Evolutionary conservation across 2,888 invertebrate genomes (phyloP).

Genomic region (Parnassius smintheus): DNA sequence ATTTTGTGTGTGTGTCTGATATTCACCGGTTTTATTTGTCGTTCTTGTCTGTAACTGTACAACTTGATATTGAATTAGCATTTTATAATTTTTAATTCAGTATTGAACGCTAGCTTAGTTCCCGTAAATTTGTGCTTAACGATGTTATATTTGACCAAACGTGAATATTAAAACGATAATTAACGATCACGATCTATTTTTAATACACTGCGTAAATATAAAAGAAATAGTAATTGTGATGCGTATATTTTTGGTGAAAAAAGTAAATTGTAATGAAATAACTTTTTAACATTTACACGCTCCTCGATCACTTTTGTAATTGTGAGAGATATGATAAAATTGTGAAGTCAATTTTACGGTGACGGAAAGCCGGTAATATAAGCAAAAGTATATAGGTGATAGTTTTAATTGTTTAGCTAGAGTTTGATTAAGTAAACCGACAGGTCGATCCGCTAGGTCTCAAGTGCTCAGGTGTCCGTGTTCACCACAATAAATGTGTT

Average conservation of each 20-base stretch:
- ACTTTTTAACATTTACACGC: conserved; percentile 65
- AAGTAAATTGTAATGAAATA: conserved; percentile 67
- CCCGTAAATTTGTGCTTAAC: conserved; percentile 31
- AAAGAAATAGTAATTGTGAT: conserved; percentile 45
- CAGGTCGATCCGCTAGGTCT: conserved; percentile 45
- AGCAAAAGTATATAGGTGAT: conserved; percentile 34
- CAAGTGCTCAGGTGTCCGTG: conserved; percentile 76
- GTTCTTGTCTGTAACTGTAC: conserved; percentile 31
- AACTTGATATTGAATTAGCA: conserved; percentile 21
- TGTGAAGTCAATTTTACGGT: conserved; percentile 62
- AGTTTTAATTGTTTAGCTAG: conserved; percentile 37
- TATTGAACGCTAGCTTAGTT: conserved; percentile 51
- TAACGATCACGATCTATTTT: conserved; percentile 65
- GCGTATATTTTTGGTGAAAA: conserved; percentile 65
- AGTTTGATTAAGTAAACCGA: conserved; percentile 28
- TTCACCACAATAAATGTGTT: conserved; percentile 74
- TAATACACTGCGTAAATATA: conserved; percentile 57
- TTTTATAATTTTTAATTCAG: conserved; percentile 34
- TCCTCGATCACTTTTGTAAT: conserved; percentile 76
- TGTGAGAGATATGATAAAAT: conserved; percentile 64
- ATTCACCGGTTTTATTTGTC: conserved; percentile 29
- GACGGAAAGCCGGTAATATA: conserved; percentile 41
- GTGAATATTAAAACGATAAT: conserved; percentile 35
- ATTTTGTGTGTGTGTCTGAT: conserved; percentile 54
- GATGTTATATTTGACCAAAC: conserved; percentile 52